These are phyloP conservation scores for Dendrophyllia cribrosa DNA, from an alignment of 64 coral and sea anemone genomes.

Conservation along the genomic window DNA sequence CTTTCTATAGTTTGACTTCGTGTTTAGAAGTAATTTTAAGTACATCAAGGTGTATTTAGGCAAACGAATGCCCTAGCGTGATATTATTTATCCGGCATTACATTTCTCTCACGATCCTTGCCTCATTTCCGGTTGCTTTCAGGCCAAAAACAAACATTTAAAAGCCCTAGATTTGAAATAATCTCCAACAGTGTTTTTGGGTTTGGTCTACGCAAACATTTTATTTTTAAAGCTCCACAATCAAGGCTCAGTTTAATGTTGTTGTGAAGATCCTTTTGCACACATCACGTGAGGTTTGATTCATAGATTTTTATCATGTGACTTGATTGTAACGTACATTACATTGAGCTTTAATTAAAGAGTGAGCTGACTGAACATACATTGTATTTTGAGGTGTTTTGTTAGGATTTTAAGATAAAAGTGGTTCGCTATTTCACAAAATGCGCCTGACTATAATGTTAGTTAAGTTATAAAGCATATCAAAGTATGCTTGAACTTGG, in stretches of 20 bases:
- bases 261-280: too few species aligned
- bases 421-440: too few species aligned
- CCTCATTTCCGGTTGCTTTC: neutral
- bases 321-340: neutral
- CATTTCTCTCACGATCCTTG: neutral
- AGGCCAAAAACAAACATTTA: neutral
- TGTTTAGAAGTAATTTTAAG: neutral
- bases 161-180: neutral
- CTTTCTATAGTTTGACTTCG: conserved; percentile 28
- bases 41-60: neutral
- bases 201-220: neutral
- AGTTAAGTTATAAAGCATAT: too few species aligned
- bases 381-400: too few species aligned
- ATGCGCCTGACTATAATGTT: too few species aligned
- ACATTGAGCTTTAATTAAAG: too few species aligned
- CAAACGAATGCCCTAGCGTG: neutral
- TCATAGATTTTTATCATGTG: neutral
- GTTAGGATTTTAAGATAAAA: too few species aligned
- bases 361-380: too few species aligned
- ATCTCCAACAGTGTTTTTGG: too few species aligned
- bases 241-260: neutral
- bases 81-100: neutral
- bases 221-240: neutral
- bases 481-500: too few species aligned
- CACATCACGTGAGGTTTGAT: too few species aligned